Base-by-base conservation (phyloP, 2,888 invertebrate species). In the Eustalomyia histrio region DNA sequence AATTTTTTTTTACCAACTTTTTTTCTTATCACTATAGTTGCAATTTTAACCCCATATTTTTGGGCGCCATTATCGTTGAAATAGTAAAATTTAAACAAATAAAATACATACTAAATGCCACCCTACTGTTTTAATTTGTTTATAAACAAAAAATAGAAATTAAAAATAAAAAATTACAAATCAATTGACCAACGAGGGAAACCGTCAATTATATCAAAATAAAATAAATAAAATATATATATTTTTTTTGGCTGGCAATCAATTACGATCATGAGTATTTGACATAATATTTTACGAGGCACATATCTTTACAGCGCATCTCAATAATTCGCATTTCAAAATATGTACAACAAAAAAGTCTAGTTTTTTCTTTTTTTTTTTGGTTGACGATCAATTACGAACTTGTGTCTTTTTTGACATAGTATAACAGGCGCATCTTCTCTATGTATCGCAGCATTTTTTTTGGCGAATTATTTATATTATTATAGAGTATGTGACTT, bases 141-240 rank as follows among this genome's bases (percentile, higher is more conserved):
- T 63, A 50, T 16, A 18, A 50, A 63, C 16, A 17, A 63, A 43
- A 9, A 47, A 9, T 39, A 39, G 8, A 47, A 53, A 53, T 53
- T n/a, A 39, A 14, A 53, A 39, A 39, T 39, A 61, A 72, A 29
- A 72, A 72, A 55, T 61, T 43, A 61, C 29, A 12, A 72, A 47
- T 50, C 24, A 67, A 67, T 14, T 75, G 67, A 65, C 52, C 50
- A 50, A 58, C 21, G 58, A 2, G 58, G 71, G 57, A 33, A 43
- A 43, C 14, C 29, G 2, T 57, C 14, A 29, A 57, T 47, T 68
- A 24, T 68, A 68, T n/a, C 16, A 24, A 16, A 8, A 47, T 9
- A 47, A 14, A 21, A 24, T 47, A 10, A 16, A 63, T 3, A 8
- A 12, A 50, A 50, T 24, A 17, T 35, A 63, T 17, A 16, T 3